These are phyloP conservation scores for Castor canadensis DNA, from an alignment of 2,113 vertebrate species.

Conservation along the genomic window DNA sequence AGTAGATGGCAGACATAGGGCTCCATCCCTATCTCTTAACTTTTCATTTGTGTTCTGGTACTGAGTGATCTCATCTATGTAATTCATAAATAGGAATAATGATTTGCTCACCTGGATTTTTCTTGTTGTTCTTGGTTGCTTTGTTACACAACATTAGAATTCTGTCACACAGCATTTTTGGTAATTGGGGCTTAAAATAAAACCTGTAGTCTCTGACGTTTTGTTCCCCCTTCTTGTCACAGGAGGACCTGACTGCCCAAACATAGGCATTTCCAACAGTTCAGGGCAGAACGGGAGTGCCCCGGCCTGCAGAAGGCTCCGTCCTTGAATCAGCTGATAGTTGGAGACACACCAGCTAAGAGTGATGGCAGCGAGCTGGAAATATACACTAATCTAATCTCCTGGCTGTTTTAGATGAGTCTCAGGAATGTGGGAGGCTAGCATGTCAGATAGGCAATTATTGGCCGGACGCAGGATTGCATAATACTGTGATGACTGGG, in stretches of 20 bases:
- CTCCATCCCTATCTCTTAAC: too few species aligned
- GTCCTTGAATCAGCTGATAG: background rate
- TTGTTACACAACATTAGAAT: background rate
- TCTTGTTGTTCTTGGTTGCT: background rate
- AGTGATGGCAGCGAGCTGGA: constrained; percentile 55
- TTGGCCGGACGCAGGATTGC: constrained; percentile 74
- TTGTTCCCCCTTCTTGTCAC: background rate
- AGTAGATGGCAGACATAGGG: background rate
- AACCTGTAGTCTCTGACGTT: background rate
- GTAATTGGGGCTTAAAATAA: background rate
- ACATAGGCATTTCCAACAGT: background rate
- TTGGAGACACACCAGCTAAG: constrained; percentile 41
- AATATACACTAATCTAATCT: constrained; percentile 75
- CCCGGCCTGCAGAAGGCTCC: background rate
- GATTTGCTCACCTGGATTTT: background rate
- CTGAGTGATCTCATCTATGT: accelerated
- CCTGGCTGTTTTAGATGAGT: constrained; percentile 71
- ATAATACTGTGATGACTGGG: constrained; percentile 71
- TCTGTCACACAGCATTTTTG: background rate
- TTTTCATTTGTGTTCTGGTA: background rate
- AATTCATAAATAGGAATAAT: background rate
- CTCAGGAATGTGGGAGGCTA: constrained; percentile 78
- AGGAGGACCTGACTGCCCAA: background rate
- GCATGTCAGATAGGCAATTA: constrained; percentile 76
- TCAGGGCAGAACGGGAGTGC: background rate